Base-by-base conservation (phyloP, 2,888 invertebrate species). In the Epinotia ramella region DNA sequence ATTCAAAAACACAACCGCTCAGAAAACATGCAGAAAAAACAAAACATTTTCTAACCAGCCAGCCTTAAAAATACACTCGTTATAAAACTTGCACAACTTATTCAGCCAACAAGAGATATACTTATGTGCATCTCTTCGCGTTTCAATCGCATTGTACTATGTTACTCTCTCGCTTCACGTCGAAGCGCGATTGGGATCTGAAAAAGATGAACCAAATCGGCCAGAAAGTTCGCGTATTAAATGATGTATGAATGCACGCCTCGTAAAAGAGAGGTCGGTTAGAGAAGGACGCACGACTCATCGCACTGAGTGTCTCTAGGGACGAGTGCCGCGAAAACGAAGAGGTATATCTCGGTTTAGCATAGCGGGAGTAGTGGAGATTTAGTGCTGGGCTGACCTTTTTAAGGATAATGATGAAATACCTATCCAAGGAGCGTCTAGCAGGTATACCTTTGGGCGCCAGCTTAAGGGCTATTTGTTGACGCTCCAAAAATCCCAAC, bases 81-180 rank as follows among this genome's bases (percentile, higher is more conserved):
- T 49, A 67, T 57, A 63, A 64, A 64, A 68, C 68, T 28, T 67
- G 33, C 67, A 56, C 67, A 56, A 67, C 12, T 56, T 67, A 56
- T 56, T 56, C 56, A 56, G 56, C 11, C 67, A 67, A n/a, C 1
- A 53, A n/a, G 49, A 53, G n/a, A 53, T 53, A 6, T 13, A 49
- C 16, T 16, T 53, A n/a, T 53, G 53, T 49, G 4, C 16, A 16
- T 49, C 53, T n/a, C 7, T 53, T n/a, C 5, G n/a, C n/a, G n/a
- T 53, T 13, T 6, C n/a, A n/a, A 53, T 53, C n/a, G n/a, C n/a
- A 12, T 46, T 12, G 7, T 3, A 46, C 46, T 13, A 13, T 46
- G 12, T 46, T 46, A 46, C 46, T 13, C 46, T 3, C 12, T 13
- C 46, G 46, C 12, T 13, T 46, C 13, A n/a, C n/a, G 1, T n/a